Conservation (phyloP, 2,113 vertebrate genomes). For the Melanerpes formicivorus region DNA sequence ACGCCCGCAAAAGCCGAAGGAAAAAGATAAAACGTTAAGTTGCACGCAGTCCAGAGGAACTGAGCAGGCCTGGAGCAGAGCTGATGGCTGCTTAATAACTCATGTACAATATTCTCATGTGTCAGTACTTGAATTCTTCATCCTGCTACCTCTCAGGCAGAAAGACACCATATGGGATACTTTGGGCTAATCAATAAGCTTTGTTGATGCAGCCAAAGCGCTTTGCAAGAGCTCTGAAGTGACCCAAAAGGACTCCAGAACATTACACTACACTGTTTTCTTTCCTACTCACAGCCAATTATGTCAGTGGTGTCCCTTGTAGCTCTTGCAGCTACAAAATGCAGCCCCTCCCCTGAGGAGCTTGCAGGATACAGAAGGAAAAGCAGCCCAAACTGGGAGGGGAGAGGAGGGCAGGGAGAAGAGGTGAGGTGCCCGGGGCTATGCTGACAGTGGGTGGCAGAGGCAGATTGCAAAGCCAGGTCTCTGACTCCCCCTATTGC, state of each 20-base stretch:
- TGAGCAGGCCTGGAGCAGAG: neutral
- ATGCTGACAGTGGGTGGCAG: neutral
- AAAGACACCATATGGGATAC: neutral
- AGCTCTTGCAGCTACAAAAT: neutral
- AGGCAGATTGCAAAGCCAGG: constrained; percentile 35
- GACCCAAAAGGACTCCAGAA: neutral
- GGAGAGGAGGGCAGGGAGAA: neutral
- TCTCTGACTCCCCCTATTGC: constrained; percentile 64
- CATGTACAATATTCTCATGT: neutral
- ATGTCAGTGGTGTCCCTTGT: neutral
- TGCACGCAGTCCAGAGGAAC: neutral
- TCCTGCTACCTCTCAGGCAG: neutral
- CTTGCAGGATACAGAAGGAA: neutral
- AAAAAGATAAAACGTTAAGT: constrained; percentile 25
- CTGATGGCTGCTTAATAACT: constrained; percentile 25
- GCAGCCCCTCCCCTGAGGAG: neutral
- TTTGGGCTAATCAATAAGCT: neutral
- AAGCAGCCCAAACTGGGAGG: neutral
- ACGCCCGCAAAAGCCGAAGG: neutral
- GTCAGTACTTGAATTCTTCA: neutral
- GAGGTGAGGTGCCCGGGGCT: neutral
- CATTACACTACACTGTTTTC: neutral
- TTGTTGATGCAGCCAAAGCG: constrained; percentile 32
- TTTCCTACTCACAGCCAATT: neutral
- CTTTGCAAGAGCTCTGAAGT: neutral